A percentile compares a stretch with the other conserved stretches of the same genome.
These are phyloP conservation scores for Hypotaenidia okinawae DNA, from an alignment of 2,797 vertebrate species.

Conservation along the genomic window DNA sequence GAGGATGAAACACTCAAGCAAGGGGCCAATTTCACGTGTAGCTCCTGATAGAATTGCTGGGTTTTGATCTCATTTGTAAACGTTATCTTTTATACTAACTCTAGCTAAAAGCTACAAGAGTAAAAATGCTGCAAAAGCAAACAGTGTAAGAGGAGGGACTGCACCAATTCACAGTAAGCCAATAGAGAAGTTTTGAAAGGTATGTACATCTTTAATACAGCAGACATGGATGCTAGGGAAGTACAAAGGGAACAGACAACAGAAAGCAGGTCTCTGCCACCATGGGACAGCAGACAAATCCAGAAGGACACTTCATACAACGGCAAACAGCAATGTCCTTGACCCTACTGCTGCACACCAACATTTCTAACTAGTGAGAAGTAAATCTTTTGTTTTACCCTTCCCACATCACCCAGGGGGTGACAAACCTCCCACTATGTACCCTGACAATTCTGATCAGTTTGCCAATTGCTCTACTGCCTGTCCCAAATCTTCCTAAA, in stretches of 20 bases:
- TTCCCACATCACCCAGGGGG: background rate
- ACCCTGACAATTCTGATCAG: background rate
- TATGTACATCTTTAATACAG: background rate
- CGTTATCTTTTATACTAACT: background rate
- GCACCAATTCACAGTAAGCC: background rate
- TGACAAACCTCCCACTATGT: background rate
- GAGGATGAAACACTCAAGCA: background rate
- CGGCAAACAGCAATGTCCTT: background rate
- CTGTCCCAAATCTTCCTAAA: background rate
- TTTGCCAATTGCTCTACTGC: background rate
- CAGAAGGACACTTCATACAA: fast-evolving
- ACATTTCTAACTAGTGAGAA: background rate
- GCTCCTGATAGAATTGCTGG: background rate
- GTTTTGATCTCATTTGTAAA: fast-evolving
- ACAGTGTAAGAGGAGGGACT: background rate
- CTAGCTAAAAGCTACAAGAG: background rate
- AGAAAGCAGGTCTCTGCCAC: background rate
- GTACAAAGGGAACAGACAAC: background rate
- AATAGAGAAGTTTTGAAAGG: background rate
- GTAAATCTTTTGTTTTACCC: background rate
- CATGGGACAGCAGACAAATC: background rate
- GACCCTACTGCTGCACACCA: fast-evolving
- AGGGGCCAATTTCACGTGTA: background rate
- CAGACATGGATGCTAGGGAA: background rate
- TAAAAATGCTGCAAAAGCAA: background rate